Base-by-base conservation (phyloP, 2,113 vertebrate genomes). In the Microcebus jonahi region DNA sequence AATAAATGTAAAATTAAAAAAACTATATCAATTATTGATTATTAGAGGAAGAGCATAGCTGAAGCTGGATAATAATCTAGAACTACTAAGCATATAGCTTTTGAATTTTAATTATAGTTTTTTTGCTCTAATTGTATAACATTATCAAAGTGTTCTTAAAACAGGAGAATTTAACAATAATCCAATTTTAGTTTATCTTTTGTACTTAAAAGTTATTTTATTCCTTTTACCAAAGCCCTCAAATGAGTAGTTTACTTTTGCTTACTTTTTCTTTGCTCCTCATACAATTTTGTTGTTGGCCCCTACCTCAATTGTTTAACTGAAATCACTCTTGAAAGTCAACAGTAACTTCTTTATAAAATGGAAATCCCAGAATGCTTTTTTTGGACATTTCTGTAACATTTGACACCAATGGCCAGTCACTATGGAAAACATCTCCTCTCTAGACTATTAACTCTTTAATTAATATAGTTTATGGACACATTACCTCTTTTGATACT, bases 191-290 rank as follows among this genome's bases (percentile, higher is more conserved):
- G 50, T 77, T 77, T 36, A 81, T 94, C 71, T 90, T 87, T 25
- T 82, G 13, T 87, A 55, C 5, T 63, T 65, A 63, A 77, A 93
- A 89, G 17, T 70, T 68, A 39, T 92, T 94, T 95, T 87, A 36
- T 82, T 90, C 82, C 20, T 23, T 83, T 95, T 94, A 39, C 23
- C 27, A 96, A 87, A 84, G 13, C 39, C 70, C 25, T 94, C 25
- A 53, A 18, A 50, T 68, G 13, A 83, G 12, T 91, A 76, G 17
- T 89, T 98, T 77, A 57, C 36, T 89, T 88, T 91, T 87, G 42
- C 21, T 93, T 11, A 57, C 11, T 63, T 15, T 31, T 34, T 89
- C 13, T 65, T 39, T 29, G 36, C 9, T 18, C n/a, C 27, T 82
- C 25, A 57, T 63, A 70, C 25, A 57, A 14, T 29, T 91, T 65